Evolutionary conservation across 2,797 vertebrate genomes (phyloP).

Genomic region (Crossoptilon crossoptilon): DNA sequence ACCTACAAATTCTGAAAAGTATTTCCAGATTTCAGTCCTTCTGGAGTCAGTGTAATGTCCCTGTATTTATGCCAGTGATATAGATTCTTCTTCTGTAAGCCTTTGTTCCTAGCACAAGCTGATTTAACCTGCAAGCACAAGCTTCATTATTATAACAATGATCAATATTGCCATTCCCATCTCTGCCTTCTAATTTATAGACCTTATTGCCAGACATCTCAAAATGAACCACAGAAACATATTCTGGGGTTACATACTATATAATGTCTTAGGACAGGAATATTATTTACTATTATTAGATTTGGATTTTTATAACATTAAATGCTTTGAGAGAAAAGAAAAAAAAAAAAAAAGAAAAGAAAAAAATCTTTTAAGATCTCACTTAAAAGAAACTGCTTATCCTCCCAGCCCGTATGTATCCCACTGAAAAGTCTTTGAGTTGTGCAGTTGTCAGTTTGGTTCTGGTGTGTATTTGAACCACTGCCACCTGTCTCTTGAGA

Average conservation of each 20-base stretch:
- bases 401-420: background rate
- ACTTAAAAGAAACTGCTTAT: background rate
- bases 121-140: background rate
- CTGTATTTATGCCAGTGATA: background rate
- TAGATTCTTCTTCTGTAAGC: background rate
- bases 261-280: background rate
- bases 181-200: background rate
- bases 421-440: background rate
- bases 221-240: background rate
- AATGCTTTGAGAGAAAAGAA: background rate
- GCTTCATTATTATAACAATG: background rate
- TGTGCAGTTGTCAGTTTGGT: background rate
- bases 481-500: background rate
- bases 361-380: background rate
- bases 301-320: background rate
- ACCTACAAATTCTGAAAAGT: background rate
- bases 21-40: background rate
- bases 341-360: background rate
- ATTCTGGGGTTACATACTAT: background rate
- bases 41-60: background rate
- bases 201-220: background rate
- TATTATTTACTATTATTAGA: background rate
- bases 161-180: background rate
- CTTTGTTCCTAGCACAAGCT: background rate
- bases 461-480: fast-evolving